Percentiles rank a stretch among this genome's conserved stretches.
phyloP scores from a whole-genome alignment of 1,140 invertebrate species.

The Tetragonula clypearis region DNA sequence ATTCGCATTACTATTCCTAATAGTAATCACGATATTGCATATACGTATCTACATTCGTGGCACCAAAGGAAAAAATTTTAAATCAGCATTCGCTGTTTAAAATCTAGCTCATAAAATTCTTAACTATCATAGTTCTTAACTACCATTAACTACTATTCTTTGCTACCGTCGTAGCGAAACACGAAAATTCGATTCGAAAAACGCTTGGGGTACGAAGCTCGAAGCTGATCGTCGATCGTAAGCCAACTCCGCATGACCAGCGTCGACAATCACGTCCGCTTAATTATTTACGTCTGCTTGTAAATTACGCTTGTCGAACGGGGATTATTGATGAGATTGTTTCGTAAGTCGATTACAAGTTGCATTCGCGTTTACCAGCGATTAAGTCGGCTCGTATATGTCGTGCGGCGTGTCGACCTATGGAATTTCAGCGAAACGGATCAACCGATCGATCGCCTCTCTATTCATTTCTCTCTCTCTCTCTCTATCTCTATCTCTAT shows the following conservation, averaged over 20 bases:
- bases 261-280: conserved; percentile 49
- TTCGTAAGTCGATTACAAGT: conserved; percentile 53
- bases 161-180: not conserved
- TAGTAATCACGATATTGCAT: too few species aligned
- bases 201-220: not conserved
- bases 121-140: not conserved
- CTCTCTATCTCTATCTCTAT: not conserved
- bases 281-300: conserved; percentile 54
- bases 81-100: not conserved
- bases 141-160: too few species aligned
- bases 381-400: conserved; percentile 39
- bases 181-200: not conserved
- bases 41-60: too few species aligned
- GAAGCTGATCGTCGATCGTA: conserved; percentile 23
- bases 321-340: conserved; percentile 54
- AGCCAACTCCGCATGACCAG: not conserved
- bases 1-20: too few species aligned
- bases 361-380: conserved; percentile 41
- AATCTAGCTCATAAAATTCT: not conserved
- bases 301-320: conserved; percentile 54
- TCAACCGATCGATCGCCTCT: not conserved
- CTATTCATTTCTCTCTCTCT: not conserved
- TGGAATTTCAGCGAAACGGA: conserved; percentile 1
- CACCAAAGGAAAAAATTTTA: not conserved
- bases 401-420: conserved; percentile 14